Conservation (phyloP, 2,113 vertebrate genomes). For the Eidolon helvum region DNA sequence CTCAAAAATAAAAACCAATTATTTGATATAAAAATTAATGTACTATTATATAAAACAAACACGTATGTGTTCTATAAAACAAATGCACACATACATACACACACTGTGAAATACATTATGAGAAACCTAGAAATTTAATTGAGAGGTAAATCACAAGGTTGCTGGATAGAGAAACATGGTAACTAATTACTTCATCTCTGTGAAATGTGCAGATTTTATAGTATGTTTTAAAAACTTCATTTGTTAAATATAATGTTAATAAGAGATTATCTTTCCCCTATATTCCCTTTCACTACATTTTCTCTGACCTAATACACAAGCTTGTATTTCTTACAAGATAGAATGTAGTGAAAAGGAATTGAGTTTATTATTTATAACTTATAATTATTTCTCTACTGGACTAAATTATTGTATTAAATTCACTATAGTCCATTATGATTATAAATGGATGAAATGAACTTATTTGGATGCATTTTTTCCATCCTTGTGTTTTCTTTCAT, state of each 20-base stretch:
- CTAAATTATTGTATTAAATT: background rate
- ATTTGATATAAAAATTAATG: background rate
- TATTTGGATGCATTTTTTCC: background rate
- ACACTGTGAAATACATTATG: background rate
- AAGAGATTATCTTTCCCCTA: background rate
- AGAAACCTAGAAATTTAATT: background rate
- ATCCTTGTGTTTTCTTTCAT: background rate
- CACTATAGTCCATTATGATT: background rate
- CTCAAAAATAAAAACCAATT: background rate
- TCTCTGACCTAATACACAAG: background rate
- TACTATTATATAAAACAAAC: background rate
- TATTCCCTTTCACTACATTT: background rate
- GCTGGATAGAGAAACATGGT: background rate
- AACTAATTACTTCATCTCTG: background rate
- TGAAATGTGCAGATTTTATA: background rate
- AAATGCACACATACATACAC: background rate
- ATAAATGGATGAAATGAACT: background rate
- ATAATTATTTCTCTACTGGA: background rate
- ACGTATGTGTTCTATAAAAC: too few relatives aligned
- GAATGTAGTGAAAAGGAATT: background rate
- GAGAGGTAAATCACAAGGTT: background rate
- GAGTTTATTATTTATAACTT: background rate
- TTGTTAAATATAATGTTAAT: background rate
- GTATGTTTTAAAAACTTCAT: background rate
- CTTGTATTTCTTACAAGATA: background rate